Conservation (phyloP, 2,797 vertebrate species). For the Paramormyrops hopkinsi region DNA sequence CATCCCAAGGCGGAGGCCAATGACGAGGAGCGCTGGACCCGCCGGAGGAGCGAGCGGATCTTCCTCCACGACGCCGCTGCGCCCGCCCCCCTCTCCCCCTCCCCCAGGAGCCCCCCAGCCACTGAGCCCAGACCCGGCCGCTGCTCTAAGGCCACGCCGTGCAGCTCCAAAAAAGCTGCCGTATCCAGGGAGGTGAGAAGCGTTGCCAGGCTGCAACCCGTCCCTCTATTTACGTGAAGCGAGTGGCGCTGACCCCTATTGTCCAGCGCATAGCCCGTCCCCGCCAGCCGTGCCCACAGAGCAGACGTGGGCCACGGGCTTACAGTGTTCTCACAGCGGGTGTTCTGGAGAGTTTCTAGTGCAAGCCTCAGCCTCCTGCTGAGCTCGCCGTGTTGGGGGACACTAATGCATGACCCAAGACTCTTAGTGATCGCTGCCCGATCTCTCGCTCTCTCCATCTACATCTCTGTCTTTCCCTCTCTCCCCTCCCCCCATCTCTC, state of each 20-base stretch:
- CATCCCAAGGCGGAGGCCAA: slow-evolving; percentile 75
- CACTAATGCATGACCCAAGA: slow-evolving; percentile 55
- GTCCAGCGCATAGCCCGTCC: neutral
- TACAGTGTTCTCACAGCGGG: slow-evolving; percentile 43
- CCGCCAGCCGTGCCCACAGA: neutral
- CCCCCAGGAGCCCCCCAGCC: slow-evolving; percentile 40
- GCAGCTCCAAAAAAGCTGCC: slow-evolving; percentile 63
- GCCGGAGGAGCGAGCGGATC: slow-evolving; percentile 87
- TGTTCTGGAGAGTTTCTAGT: slow-evolving; percentile 53
- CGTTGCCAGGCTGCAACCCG: slow-evolving; percentile 65
- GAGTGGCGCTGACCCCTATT: neutral
- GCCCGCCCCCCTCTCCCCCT: slow-evolving; percentile 51
- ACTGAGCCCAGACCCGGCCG: slow-evolving; percentile 64
- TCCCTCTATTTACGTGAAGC: neutral
- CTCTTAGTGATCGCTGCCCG: slow-evolving; percentile 27
- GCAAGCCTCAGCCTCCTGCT: slow-evolving; percentile 53
- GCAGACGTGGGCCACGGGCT: neutral
- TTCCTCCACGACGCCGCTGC: slow-evolving; percentile 80
- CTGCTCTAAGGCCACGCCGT: slow-evolving; percentile 61
- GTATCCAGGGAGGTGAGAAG: slow-evolving; percentile 78
- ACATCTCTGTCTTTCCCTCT: neutral
- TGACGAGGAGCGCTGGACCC: slow-evolving; percentile 86
- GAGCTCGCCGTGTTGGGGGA: slow-evolving; percentile 52
- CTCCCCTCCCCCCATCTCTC: neutral
- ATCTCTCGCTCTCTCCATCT: neutral